Percentiles rank a stretch among this genome's conserved stretches.
phyloP scores from a whole-genome alignment of 2,113 vertebrate genomes.

The Collichthys lucidus region DNA sequence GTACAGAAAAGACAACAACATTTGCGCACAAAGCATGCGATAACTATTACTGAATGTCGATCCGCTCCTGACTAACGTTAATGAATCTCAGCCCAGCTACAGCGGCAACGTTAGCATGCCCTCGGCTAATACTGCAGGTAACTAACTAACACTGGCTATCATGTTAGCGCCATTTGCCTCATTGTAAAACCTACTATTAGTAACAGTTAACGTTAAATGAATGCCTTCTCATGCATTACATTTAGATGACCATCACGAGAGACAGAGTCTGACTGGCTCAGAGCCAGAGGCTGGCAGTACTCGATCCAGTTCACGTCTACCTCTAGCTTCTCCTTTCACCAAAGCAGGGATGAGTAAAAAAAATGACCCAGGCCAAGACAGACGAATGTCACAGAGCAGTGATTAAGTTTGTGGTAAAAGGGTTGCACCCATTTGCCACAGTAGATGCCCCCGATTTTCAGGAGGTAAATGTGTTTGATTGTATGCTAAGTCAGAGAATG shows the following conservation, averaged over 20 bases:
- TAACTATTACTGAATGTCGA: too few relatives aligned
- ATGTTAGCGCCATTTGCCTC: too few relatives aligned
- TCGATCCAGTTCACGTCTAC: not conserved
- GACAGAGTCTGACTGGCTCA: not conserved
- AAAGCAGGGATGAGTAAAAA: constrained; percentile 7
- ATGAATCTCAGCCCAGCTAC: too few relatives aligned
- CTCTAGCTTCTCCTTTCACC: not conserved
- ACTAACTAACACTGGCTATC: too few relatives aligned
- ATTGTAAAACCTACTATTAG: too few relatives aligned
- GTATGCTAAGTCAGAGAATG: not conserved
- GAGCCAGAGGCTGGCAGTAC: not conserved
- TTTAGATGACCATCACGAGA: not conserved
- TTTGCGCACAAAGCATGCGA: too few relatives aligned
- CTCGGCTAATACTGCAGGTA: too few relatives aligned
- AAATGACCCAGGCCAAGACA: not conserved
- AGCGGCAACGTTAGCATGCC: too few relatives aligned
- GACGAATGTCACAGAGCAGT: constrained; percentile 12
- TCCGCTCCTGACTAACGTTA: too few relatives aligned
- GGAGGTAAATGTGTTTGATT: not conserved
- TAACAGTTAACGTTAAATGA: too few relatives aligned
- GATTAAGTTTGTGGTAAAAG: constrained; percentile 12
- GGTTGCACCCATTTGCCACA: constrained; percentile 1
- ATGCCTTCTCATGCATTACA: too few relatives aligned
- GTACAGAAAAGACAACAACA: too few relatives aligned
- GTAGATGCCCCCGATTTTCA: constrained; percentile 5